Conservation (phyloP, 2,888 invertebrate species). For the Rhingia campestris region DNA sequence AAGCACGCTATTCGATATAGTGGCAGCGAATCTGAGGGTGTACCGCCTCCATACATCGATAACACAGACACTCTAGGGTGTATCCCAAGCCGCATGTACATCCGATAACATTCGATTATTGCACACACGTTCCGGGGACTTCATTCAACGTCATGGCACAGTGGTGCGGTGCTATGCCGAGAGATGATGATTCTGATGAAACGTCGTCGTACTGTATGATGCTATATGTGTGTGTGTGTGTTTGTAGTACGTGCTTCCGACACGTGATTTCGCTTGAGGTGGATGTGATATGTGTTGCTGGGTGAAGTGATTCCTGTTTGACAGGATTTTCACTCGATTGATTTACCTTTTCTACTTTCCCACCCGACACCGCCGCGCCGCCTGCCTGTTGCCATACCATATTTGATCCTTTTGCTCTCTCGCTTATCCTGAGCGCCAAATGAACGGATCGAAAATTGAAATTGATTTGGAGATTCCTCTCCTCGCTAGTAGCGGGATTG, state of each 20-base stretch:
- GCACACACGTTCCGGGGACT: conserved; percentile 59
- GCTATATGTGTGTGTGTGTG: not conserved
- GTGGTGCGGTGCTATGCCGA: not conserved
- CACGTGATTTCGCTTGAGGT: conserved; percentile 35
- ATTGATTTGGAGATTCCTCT: conserved; percentile 59
- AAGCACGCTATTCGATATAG: conserved; percentile 37
- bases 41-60: conserved; percentile 5
- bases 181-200: conserved; percentile 44
- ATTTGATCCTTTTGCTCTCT: not conserved
- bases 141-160: conserved; percentile 32
- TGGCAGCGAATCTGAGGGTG: not conserved
- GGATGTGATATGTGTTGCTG: not conserved
- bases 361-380: not conserved
- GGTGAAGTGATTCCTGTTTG: conserved; percentile 58
- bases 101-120: conserved; percentile 60
- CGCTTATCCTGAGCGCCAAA: not conserved
- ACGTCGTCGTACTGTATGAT: conserved; percentile 20
- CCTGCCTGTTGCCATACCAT: not conserved
- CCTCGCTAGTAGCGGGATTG: conserved; percentile 40
- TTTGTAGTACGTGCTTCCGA: conserved; percentile 54
- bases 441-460: conserved; percentile 45
- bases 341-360: conserved; percentile 4
- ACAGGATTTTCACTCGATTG: conserved; percentile 67
- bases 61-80: not conserved
- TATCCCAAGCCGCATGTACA: conserved; percentile 10